Base-by-base conservation (phyloP, 2,888 invertebrate genomes). In the Steinernema carpocapsae region DNA sequence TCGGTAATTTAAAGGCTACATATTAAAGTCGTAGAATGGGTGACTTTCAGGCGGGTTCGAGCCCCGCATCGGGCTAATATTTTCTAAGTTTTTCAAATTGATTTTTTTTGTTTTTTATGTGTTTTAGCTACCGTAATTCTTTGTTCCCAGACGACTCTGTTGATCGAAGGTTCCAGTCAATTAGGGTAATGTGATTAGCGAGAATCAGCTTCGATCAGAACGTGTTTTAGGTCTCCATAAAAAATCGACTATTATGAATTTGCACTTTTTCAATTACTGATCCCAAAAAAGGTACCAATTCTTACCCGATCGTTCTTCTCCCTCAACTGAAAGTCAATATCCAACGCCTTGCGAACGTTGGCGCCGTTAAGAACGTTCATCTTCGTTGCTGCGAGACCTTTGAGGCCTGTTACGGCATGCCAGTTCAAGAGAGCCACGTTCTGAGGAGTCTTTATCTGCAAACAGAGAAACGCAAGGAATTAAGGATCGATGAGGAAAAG, bases 61-160 rank as follows among this genome's bases (percentile, higher is more conserved):
- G 84, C 83, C 84, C 83, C 84, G 82, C 83, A 84, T 84, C 80
- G 84, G 83, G 84, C 83, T 83, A 76, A 78, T 64, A 10, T 64
- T 73, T 73, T 59, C 26, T 56, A 43, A 43, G 10, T 43, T 7
- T 12, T 43, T 7, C 14, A 12, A 43, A 14, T 43, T 43, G 43
- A 12, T 43, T 43, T 43, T 43, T 43, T 14, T 43, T 14, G 14
- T 43, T 43, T 43, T 43, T 43, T 7, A 43, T 43, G 43, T 14
- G 14, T 12, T 6, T 37, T 37, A 37, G 37, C 37, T 37, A 37
- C 37, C 37, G 37, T 37, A 37, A 3, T 37, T 10, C 10, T 6
- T 3, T 37, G 10, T 37, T n/a, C n/a, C n/a, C n/a, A n/a, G n/a
- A n/a, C n/a, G n/a, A n/a, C n/a, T n/a, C n/a, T n/a, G n/a, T n/a